Evolutionary conservation across 2,797 vertebrate species (phyloP).

Genomic region (Eulemur mongoz): DNA sequence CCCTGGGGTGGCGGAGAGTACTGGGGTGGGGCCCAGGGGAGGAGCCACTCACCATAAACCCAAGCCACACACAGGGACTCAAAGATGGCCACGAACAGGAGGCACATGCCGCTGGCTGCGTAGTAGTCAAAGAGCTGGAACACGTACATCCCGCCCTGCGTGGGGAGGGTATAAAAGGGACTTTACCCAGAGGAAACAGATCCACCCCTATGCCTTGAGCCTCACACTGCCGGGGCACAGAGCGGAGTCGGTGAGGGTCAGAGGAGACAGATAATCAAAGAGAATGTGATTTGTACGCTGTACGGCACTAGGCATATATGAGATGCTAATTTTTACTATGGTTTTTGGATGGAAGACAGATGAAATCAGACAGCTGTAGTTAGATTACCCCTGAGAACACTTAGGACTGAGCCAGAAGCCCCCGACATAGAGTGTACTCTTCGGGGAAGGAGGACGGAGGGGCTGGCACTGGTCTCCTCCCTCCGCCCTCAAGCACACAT

Average conservation of each 20-base stretch:
- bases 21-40: neutral
- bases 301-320: neutral
- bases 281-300: neutral
- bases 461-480: neutral
- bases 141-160: conserved; percentile 96
- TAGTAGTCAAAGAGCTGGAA: conserved; percentile 99
- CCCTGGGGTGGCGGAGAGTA: too few relatives aligned
- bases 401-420: neutral
- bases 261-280: neutral
- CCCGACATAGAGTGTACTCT: neutral
- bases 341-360: neutral
- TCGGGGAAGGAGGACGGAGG: neutral
- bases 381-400: neutral
- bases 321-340: neutral
- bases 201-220: neutral
- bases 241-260: neutral
- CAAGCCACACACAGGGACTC: conserved; percentile 94
- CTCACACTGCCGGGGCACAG: neutral
- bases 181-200: neutral
- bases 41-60: conserved; percentile 93
- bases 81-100: conserved; percentile 96
- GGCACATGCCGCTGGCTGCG: conserved; percentile 95
- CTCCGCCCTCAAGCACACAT: neutral
- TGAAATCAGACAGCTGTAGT: neutral
- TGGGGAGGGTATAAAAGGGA: neutral